phyloP scores from a whole-genome alignment of 1,140 invertebrate species.

The Arion vulgaris region DNA sequence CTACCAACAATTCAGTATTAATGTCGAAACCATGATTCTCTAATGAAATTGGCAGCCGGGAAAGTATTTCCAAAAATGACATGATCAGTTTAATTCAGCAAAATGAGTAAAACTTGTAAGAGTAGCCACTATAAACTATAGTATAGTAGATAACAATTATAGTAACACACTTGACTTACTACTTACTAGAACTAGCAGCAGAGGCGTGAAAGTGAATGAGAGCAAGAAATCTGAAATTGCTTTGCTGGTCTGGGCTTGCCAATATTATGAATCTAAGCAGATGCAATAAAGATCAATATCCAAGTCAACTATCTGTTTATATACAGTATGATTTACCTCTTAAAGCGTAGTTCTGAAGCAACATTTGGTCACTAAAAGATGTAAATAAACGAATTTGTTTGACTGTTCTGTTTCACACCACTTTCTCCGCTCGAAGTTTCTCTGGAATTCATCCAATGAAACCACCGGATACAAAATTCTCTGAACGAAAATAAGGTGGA shows the following conservation, averaged over 20 bases:
- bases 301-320: not conserved
- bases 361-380: not conserved
- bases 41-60: too few species aligned
- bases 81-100: too few species aligned
- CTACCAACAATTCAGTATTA: too few species aligned
- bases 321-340: not conserved
- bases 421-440: not conserved
- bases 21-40: too few species aligned
- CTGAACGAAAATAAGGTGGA: not conserved
- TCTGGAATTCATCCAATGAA: constrained; percentile 29
- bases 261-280: not conserved
- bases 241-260: constrained; percentile 2
- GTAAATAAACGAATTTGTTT: not conserved
- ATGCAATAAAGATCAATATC: not conserved
- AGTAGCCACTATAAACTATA: too few species aligned
- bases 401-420: not conserved
- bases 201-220: too few species aligned
- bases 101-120: too few species aligned
- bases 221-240: too few species aligned
- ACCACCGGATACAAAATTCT: not conserved
- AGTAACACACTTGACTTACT: too few species aligned
- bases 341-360: not conserved
- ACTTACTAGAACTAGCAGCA: too few species aligned
- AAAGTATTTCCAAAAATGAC: too few species aligned
- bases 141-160: too few species aligned